A percentile compares a stretch with the other conserved stretches of the same genome.
Evolutionary conservation across 2,888 invertebrate species (phyloP).

Genomic region (Micoletzkya japonica): DNA sequence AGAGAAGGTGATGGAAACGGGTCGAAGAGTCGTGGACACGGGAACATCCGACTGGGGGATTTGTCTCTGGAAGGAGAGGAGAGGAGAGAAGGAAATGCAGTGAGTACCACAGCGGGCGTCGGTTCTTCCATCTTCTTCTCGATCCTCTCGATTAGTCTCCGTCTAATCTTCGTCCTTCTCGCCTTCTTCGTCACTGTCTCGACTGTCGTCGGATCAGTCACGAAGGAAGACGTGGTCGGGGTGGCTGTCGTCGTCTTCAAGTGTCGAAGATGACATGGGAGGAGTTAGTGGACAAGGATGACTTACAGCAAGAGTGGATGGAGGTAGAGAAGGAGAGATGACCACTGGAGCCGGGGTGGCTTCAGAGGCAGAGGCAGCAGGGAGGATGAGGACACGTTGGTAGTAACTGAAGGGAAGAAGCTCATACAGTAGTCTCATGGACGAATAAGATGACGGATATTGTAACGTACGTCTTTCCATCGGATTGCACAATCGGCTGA

Average conservation of each 20-base stretch:
- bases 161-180: slow-evolving; percentile 19
- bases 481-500: slow-evolving; percentile 21
- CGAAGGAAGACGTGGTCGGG: not conserved
- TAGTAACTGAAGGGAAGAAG: slow-evolving; percentile 13
- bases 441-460: not conserved
- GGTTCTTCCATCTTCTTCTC: not conserved
- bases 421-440: not conserved
- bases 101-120: not conserved
- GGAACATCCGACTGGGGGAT: slow-evolving; percentile 14
- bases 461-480: slow-evolving; percentile 23
- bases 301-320: slow-evolving; percentile 6
- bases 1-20: slow-evolving; percentile 29
- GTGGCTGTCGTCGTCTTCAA: not conserved
- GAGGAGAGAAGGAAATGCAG: not conserved
- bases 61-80: not conserved
- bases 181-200: slow-evolving; percentile 6
- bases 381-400: slow-evolving; percentile 19
- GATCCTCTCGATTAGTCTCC: slow-evolving; percentile 14
- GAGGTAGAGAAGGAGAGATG: not conserved
- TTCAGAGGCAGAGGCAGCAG: not conserved
- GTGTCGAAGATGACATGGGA: too few relatives aligned
- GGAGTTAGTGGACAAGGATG: too few relatives aligned
- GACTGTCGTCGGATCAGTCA: not conserved
- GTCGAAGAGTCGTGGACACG: slow-evolving; percentile 1
- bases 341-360: not conserved